phyloP scores from a whole-genome alignment of 2,113 vertebrate genomes.

The Dipodomys merriami region DNA sequence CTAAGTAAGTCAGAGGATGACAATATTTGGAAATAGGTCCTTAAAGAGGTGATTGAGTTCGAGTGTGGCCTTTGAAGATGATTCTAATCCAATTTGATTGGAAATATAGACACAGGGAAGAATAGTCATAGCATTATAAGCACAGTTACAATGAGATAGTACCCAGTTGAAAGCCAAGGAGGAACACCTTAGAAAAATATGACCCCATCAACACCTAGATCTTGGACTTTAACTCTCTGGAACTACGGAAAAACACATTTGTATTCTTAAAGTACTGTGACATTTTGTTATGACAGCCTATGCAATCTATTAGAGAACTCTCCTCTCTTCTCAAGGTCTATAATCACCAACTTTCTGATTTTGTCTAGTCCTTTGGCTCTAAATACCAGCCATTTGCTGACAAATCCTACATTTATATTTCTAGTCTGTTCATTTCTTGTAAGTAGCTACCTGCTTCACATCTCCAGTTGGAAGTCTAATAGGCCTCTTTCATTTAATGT shows the following conservation, averaged over 20 bases:
- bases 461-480: neutral
- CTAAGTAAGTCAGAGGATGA: neutral
- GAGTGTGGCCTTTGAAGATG: neutral
- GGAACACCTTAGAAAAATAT: neutral
- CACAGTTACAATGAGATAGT: neutral
- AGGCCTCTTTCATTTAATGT: neutral
- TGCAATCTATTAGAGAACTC: neutral
- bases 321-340: neutral
- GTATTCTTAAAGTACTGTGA: constrained; percentile 17
- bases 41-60: neutral
- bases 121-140: neutral
- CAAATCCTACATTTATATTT: constrained; percentile 28
- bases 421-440: neutral
- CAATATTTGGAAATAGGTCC: neutral
- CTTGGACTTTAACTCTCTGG: neutral
- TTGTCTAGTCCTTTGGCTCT: neutral
- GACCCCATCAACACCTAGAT: neutral
- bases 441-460: neutral
- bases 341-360: neutral
- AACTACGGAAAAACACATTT: neutral
- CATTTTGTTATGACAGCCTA: neutral
- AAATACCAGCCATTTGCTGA: neutral
- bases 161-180: neutral
- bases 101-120: neutral
- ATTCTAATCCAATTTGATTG: neutral